Base-by-base conservation (phyloP, 2,113 vertebrate species). In the Upupa epops region DNA sequence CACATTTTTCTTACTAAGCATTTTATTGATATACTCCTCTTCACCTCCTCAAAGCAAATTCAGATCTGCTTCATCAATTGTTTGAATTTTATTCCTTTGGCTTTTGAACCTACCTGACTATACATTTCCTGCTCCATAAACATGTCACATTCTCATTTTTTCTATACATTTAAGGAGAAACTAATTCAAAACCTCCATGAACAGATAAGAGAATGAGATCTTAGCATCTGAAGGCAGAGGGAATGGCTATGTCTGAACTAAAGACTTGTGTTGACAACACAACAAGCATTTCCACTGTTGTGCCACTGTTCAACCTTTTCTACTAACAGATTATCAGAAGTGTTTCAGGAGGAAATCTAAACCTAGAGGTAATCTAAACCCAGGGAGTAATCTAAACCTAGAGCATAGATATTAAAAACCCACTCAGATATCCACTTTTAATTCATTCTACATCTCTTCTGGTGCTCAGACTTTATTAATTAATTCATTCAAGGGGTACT, bases 361-460 rank as follows among this genome's bases (percentile, higher is more conserved):
- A n/a, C n/a, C n/a, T n/a, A n/a, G n/a, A n/a, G n/a, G n/a, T n/a
- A n/a, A n/a, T n/a, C n/a, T n/a, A n/a, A n/a, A n/a, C n/a, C n/a
- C n/a, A n/a, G n/a, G n/a, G n/a, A n/a, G 64, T 45, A 83, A 65
- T 72, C 10, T 46, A 49, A 22, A 85, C 55, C 20, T 17, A 58
- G 40, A 86, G 65, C 0, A 2, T 28, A 31, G 3, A 25, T 1
- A 8, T 58, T 1, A 21, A 32, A 54, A 18, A 1, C 0, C 6
- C 21, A 46, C 14, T 75, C 17, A 16, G 48, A 49, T 55, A 58
- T 46, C 2, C 2, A 56, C 11, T 75, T 87, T 3, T 45, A 77
- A 61, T 40, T 83, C 0, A 0, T 85, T 76, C 17, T 52, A 31
- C 15, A 45, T 16, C 31, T 72, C 29, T 77, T 25, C 45, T 73